phyloP scores from a whole-genome alignment of 2,888 invertebrate genomes.

The Chymomyza caudatula region DNA sequence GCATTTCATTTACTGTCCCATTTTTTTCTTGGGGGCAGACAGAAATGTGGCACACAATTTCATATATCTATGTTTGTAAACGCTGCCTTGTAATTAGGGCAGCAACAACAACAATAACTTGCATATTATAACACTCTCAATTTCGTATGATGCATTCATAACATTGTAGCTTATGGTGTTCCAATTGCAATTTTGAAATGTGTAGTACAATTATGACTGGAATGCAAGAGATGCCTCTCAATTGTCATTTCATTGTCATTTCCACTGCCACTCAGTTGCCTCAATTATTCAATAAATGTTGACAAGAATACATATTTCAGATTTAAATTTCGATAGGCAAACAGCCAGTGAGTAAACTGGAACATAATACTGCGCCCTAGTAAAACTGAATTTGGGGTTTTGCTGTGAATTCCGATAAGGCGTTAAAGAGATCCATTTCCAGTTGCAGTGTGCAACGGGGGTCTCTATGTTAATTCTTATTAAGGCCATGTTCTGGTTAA shows the following conservation, averaged over 20 bases:
- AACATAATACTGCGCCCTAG: background rate
- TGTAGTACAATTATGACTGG: background rate
- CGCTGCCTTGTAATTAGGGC: background rate
- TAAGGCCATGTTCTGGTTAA: background rate
- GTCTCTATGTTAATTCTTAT: no score
- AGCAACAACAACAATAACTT: background rate
- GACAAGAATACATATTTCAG: background rate
- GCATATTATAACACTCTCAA: background rate
- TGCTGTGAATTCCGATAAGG: background rate
- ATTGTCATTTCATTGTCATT: background rate
- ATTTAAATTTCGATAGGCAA: background rate
- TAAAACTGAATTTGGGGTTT: background rate
- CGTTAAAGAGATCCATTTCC: background rate
- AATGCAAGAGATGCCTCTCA: background rate
- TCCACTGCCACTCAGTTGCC: no score
- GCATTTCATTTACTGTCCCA: background rate
- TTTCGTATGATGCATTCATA: background rate
- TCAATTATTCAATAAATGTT: background rate
- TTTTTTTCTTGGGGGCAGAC: background rate
- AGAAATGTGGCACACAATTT: background rate
- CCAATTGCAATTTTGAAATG: background rate
- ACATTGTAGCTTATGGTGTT: background rate
- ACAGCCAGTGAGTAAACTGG: background rate
- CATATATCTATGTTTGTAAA: no score
- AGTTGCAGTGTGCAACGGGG: background rate